A percentile compares a stretch with the other conserved stretches of the same genome.
Evolutionary conservation across 1,140 invertebrate genomes (phyloP).

Genomic region (Drosophila navojoa): DNA sequence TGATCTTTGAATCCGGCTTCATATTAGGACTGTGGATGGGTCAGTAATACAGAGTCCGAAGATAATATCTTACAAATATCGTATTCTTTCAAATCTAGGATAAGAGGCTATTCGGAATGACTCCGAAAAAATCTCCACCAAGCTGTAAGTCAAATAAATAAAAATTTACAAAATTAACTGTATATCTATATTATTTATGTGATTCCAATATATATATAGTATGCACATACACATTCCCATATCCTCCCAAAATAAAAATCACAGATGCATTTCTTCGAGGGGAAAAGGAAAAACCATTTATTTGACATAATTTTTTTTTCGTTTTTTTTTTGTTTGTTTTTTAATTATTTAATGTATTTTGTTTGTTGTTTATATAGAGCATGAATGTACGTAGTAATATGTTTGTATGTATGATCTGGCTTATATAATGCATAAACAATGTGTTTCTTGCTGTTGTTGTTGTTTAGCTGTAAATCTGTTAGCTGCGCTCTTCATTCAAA

Average conservation of each 20-base stretch:
- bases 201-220: too few relatives aligned
- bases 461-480: slow-evolving; percentile 58
- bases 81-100: too few relatives aligned
- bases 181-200: too few relatives aligned
- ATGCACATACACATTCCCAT: too few relatives aligned
- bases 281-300: slow-evolving; percentile 83
- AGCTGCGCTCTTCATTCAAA: slow-evolving; percentile 30
- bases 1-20: too few relatives aligned
- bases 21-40: too few relatives aligned
- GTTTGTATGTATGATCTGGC: slow-evolving; percentile 58
- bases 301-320: slow-evolving; percentile 73
- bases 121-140: too few relatives aligned
- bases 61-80: too few relatives aligned
- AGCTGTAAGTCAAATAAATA: too few relatives aligned
- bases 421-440: slow-evolving; percentile 52
- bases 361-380: slow-evolving; percentile 73
- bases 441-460: slow-evolving; percentile 39
- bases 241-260: slow-evolving; percentile 11
- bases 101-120: neutral
- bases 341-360: slow-evolving; percentile 52
- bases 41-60: too few relatives aligned
- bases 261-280: slow-evolving; percentile 59
- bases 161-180: too few relatives aligned
- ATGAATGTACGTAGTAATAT: slow-evolving; percentile 82
- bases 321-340: slow-evolving; percentile 41